Evolutionary conservation across 2,888 invertebrate genomes (phyloP).

Genomic region (Schizaphis graminum): DNA sequence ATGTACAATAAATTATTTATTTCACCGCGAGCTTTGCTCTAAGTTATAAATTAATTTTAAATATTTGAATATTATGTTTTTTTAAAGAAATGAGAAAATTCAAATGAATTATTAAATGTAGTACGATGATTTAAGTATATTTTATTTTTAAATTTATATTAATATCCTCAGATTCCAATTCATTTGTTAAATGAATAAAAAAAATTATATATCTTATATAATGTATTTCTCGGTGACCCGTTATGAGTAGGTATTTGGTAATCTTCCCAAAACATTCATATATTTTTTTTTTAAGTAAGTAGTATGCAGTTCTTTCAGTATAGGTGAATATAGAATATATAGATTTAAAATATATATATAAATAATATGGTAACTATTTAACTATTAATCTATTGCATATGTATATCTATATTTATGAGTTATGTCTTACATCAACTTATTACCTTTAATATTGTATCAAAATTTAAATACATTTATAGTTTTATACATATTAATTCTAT

Average conservation of each 20-base stretch:
- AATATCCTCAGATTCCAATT: background rate
- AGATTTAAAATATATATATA: background rate
- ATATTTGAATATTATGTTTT: no score
- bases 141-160: background rate
- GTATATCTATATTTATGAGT: background rate
- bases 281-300: no score
- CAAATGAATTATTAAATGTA: background rate
- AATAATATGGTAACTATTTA: background rate
- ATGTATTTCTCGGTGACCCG: background rate
- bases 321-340: background rate
- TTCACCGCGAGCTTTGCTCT: no score
- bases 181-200: background rate
- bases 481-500: background rate
- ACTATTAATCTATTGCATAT: background rate
- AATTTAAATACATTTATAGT: background rate
- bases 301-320: background rate
- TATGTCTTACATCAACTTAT: background rate
- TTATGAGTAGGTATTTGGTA: no score
- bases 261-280: no score
- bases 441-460: background rate
- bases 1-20: no score
- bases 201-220: background rate
- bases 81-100: background rate
- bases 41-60: no score
- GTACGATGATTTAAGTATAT: background rate